Evolutionary conservation across 2,888 invertebrate genomes (phyloP), one percentile per base, ranked within the genome.

Genomic region (Apoderus coryli): DNA sequence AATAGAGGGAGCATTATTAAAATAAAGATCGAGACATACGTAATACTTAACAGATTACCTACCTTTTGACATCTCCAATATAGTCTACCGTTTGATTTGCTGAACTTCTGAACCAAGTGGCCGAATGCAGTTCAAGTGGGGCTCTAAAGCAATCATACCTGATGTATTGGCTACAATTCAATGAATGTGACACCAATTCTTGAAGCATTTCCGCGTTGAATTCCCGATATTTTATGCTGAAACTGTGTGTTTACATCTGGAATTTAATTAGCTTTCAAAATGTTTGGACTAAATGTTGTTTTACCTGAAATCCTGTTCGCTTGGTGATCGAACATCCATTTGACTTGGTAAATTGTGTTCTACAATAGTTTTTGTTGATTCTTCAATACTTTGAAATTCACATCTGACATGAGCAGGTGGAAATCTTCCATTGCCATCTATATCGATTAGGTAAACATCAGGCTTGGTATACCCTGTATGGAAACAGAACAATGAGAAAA

Each of bases 331-430:
- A 7, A 89, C 85, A 53, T 86, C 85, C 43, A 85, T 77, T 67
- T 89, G 88, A 48, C 84, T 85, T 1, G 85, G 86, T 22, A 90
- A 57, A 60, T 89, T 89, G 51, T 89, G 89, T 50, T 88, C 86
- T 0, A 90, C 86, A 40, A 88, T 85, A 3, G 79, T 81, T 40
- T 88, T 88, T 0, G 84, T 82, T 1, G 74, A 69, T 50, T 85
- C 84, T 35, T 84, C 84, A 45, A 81, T 67, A 23, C 79, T 79
- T 50, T 85, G 86, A 52, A 92, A 92, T 52, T 88, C 84, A 53
- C 92, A 93, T 46, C 85, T 78, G 1, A 92, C 90, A 47, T 85
- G 77, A 1, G 88, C 85, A 0, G 90, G 90, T 3, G 89, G 86
- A 50, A 88, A 84, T 34, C 80, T 73, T 0, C 92, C 92, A 50